A percentile compares a stretch with the other conserved stretches of the same genome.
Conservation (phyloP, 2,888 invertebrate species). For the Linnaemya vulpina region DNA sequence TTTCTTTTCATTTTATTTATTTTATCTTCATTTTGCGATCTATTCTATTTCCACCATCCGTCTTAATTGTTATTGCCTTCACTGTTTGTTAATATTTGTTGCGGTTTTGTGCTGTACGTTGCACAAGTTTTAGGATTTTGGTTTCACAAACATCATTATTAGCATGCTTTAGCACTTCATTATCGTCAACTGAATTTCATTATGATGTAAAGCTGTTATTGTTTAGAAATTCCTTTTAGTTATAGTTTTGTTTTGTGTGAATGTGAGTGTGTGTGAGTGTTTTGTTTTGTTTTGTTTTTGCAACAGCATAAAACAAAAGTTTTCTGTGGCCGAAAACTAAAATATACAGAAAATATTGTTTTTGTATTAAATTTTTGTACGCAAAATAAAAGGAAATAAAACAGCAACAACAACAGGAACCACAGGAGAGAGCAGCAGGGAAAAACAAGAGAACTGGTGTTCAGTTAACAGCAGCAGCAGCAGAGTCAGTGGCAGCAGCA, state of each 20-base stretch:
- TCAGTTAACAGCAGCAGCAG: too few species aligned
- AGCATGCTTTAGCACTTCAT: slow-evolving; percentile 2
- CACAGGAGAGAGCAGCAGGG: too few species aligned
- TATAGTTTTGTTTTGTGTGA: slow-evolving; percentile 4
- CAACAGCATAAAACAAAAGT: slow-evolving; percentile 27
- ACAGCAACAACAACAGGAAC: too few species aligned
- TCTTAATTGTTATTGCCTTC: not conserved
- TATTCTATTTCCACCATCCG: not conserved
- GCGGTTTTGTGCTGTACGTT: slow-evolving; percentile 26
- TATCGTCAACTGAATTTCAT: slow-evolving; percentile 3
- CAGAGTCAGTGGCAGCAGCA: too few species aligned
- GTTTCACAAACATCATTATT: slow-evolving; percentile 49
- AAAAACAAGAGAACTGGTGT: too few species aligned
- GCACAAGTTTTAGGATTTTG: slow-evolving; percentile 58
- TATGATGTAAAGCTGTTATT: slow-evolving; percentile 1
- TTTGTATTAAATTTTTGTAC: slow-evolving; percentile 8
- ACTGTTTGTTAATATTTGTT: slow-evolving; percentile 41
- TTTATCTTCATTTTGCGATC: too few species aligned
- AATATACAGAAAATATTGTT: slow-evolving; percentile 30
- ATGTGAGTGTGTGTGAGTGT: too few species aligned
- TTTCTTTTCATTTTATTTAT: too few species aligned
- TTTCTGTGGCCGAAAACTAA: slow-evolving; percentile 45
- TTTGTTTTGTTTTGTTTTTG: not conserved
- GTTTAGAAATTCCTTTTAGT: slow-evolving; percentile 5
- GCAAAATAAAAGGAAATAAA: not conserved